Percentiles rank a stretch among this genome's conserved stretches.
Conservation (phyloP, 2,113 vertebrate genomes). For the Chiloscyllium plagiosum region DNA sequence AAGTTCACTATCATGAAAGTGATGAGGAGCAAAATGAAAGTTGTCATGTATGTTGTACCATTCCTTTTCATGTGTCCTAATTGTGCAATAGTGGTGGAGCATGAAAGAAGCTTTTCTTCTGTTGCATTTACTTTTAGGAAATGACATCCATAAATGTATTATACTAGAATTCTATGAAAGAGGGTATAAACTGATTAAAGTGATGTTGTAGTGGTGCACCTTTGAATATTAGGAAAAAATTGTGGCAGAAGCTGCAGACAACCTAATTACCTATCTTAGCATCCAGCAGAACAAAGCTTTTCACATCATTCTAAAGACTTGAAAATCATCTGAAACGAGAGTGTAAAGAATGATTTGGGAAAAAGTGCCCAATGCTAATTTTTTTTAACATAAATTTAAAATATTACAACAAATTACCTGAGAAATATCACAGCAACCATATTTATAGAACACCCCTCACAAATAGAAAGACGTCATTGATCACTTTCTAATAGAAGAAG, state of each 20-base stretch:
- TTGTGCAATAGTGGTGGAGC: neutral
- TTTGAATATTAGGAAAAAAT: neutral
- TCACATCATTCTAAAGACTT: neutral
- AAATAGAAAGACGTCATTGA: neutral
- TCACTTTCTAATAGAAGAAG: neutral
- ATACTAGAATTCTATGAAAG: neutral
- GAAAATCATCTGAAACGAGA: too few relatives aligned
- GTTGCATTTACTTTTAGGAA: neutral
- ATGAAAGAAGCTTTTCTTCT: neutral
- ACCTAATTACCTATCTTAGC: constrained; percentile 6
- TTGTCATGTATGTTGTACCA: neutral
- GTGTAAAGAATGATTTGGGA: neutral
- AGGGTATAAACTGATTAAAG: neutral
- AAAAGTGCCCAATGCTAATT: neutral
- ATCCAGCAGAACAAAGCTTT: neutral
- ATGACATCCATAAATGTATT: neutral
- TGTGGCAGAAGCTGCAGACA: neutral
- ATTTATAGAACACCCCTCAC: neutral
- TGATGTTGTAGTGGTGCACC: neutral
- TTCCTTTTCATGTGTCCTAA: neutral
- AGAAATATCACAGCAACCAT: neutral
- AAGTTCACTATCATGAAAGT: neutral
- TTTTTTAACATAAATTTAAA: neutral
- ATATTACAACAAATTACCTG: neutral
- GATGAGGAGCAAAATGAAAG: neutral